Evolutionary conservation across 2,113 vertebrate genomes (phyloP).

Genomic region (Eleginops maclovinus): DNA sequence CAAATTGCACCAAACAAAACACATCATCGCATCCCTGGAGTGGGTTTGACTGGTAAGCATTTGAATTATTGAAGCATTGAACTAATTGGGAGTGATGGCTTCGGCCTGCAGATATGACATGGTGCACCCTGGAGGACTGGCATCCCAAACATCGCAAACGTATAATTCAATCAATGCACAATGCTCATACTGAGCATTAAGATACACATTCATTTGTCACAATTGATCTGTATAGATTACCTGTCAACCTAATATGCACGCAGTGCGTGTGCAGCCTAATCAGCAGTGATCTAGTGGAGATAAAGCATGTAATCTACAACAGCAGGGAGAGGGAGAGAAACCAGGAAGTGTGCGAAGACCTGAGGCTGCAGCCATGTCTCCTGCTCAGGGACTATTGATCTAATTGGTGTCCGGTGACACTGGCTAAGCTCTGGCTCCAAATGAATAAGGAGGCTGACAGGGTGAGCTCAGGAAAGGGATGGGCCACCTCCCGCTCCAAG

Average conservation of each 20-base stretch:
- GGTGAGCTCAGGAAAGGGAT: conserved; percentile 63
- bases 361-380: conserved; percentile 54
- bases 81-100: conserved; percentile 57
- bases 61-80: too few relatives aligned
- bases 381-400: conserved; percentile 75
- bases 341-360: conserved; percentile 49
- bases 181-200: conserved; percentile 64
- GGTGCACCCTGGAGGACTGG: conserved; percentile 13
- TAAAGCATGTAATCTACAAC: conserved; percentile 66
- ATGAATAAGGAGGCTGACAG: conserved; percentile 78
- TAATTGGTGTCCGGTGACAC: conserved; percentile 76
- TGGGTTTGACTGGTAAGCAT: conserved; percentile 87
- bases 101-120: conserved; percentile 42
- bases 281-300: conserved; percentile 73
- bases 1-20: conserved; percentile 85
- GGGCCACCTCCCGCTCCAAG: conserved; percentile 54
- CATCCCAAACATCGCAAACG: conserved; percentile 37
- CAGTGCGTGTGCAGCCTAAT: conserved; percentile 66
- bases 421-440: conserved; percentile 75
- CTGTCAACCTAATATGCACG: conserved; percentile 70
- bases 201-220: conserved; percentile 67
- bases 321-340: conserved; percentile 27
- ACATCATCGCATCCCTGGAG: conserved; percentile 80
- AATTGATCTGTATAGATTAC: conserved; percentile 66
- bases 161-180: conserved; percentile 67